These are phyloP conservation scores for Calidris pygmaea DNA, from an alignment of 2,113 vertebrate species.

Conservation along the genomic window DNA sequence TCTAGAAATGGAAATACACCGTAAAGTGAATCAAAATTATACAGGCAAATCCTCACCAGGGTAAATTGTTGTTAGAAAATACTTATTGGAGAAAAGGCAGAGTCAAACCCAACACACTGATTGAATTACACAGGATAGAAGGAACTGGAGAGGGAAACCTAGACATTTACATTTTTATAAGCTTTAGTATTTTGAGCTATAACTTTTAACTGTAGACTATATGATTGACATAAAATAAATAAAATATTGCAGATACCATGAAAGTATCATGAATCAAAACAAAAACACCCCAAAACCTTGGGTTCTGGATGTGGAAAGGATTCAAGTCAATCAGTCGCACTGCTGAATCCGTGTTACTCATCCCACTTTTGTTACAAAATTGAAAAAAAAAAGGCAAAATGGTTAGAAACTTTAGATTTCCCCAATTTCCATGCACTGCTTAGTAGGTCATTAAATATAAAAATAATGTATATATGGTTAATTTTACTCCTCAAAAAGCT, in stretches of 20 bases:
- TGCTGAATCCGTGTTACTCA: not conserved
- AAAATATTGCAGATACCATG: not conserved
- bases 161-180: not conserved
- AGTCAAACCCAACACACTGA: not conserved
- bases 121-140: not conserved
- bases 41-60: not conserved
- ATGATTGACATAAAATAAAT: not conserved
- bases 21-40: slow-evolving; percentile 5
- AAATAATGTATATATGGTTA: accelerated
- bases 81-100: not conserved
- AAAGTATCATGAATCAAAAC: not conserved
- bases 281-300: not conserved
- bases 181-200: not conserved
- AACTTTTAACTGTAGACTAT: not conserved
- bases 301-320: not conserved
- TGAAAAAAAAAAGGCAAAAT: not conserved
- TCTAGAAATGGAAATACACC: not conserved
- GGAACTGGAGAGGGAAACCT: not conserved
- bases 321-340: not conserved
- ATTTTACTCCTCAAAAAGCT: not conserved
- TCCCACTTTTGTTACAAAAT: not conserved
- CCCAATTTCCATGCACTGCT: not conserved
- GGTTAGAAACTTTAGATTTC: not conserved
- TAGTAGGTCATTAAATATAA: not conserved
- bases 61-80: not conserved